phyloP scores from a whole-genome alignment of 2,888 invertebrate genomes.

The Tipula confusa region DNA sequence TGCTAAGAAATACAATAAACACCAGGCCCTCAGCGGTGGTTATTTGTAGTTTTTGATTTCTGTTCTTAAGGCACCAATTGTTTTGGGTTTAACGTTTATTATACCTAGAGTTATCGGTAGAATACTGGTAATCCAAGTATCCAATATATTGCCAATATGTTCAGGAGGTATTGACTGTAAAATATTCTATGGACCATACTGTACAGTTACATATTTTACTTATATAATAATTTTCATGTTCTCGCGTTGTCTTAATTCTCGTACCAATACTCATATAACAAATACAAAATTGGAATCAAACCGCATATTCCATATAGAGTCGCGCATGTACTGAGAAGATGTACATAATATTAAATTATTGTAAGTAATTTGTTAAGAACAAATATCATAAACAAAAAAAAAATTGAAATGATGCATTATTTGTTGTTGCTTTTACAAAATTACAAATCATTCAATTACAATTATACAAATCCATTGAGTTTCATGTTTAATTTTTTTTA shows the following conservation, averaged over 20 bases:
- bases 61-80: too few species aligned
- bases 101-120: too few species aligned
- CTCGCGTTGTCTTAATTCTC: not conserved
- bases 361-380: not conserved
- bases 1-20: too few species aligned
- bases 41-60: too few species aligned
- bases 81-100: too few species aligned
- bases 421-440: not conserved
- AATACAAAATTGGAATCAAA: not conserved
- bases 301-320: not conserved
- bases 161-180: too few species aligned
- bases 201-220: not conserved
- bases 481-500: not conserved
- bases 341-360: not conserved
- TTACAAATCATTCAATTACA: not conserved
- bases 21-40: too few species aligned
- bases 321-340: not conserved
- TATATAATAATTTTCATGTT: not conserved
- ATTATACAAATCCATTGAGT: not conserved
- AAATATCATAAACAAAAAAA: not conserved
- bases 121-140: too few species aligned
- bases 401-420: not conserved
- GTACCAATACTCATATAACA: not conserved
- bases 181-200: too few species aligned
- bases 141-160: too few species aligned